Conservation (phyloP, 2,113 vertebrate genomes). For the Elephas maximus region DNA sequence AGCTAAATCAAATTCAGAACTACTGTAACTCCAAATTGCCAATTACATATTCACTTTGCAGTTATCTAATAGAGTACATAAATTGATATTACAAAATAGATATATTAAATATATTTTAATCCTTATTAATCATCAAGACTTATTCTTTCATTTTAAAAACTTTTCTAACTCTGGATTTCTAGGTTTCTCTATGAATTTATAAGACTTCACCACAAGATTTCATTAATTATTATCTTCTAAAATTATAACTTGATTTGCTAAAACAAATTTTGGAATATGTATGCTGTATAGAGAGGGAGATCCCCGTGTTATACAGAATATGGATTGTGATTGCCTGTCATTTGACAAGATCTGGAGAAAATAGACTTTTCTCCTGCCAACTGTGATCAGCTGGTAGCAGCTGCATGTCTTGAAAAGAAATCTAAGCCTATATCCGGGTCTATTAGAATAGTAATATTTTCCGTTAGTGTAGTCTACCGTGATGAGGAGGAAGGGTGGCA, state of each 20-base stretch:
- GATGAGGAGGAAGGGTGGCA: background rate
- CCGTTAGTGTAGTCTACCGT: background rate
- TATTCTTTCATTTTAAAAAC: background rate
- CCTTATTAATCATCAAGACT: background rate
- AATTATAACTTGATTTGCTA: conserved; percentile 30
- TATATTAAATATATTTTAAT: background rate
- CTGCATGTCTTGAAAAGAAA: background rate
- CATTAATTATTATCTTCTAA: background rate
- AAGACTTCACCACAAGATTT: background rate
- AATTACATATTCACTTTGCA: background rate
- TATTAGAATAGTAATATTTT: background rate
- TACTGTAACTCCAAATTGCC: background rate
- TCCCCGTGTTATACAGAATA: background rate
- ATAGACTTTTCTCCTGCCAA: background rate
- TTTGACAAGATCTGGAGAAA: background rate
- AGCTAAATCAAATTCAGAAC: conserved; percentile 20
- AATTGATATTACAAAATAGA: background rate
- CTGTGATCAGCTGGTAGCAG: background rate
- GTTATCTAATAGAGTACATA: background rate
- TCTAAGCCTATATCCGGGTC: background rate
- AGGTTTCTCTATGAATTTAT: background rate
- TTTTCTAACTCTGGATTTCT: conserved; percentile 43
- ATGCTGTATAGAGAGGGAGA: background rate
- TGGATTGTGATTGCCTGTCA: background rate
- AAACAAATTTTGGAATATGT: background rate